Evolutionary conservation across 2,888 invertebrate species (phyloP).

Genomic region (Chirona hameri): DNA sequence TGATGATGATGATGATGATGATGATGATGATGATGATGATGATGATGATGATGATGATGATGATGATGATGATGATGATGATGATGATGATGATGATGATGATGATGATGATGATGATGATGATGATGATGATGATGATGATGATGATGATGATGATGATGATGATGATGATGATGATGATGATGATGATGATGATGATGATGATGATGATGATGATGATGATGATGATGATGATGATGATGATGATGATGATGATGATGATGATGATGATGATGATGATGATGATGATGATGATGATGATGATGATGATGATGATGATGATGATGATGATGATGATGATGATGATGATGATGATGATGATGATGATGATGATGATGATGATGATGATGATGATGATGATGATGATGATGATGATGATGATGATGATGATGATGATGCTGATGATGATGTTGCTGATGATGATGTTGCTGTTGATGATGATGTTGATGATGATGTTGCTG

Average conservation of each 20-base stretch:
- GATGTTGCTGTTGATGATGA: too few species aligned
- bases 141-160: constrained; percentile 22
- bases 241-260: constrained; percentile 22
- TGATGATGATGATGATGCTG: too few species aligned
- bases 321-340: constrained; percentile 22
- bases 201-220: constrained; percentile 22
- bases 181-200: constrained; percentile 22
- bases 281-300: constrained; percentile 22
- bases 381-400: constrained; percentile 22
- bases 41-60: constrained; percentile 22
- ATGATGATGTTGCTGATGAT: too few species aligned
- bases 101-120: constrained; percentile 22
- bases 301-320: constrained; percentile 22
- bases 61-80: constrained; percentile 22
- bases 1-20: constrained; percentile 22
- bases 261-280: constrained; percentile 22
- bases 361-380: constrained; percentile 22
- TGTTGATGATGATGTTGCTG: too few species aligned
- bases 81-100: constrained; percentile 22
- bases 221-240: constrained; percentile 22
- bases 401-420: constrained; percentile 22
- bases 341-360: constrained; percentile 22
- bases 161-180: constrained; percentile 22
- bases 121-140: constrained; percentile 22
- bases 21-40: constrained; percentile 22